These are phyloP conservation scores for Scolopax rusticola DNA, from an alignment of 2,797 vertebrate genomes.

Conservation along the genomic window DNA sequence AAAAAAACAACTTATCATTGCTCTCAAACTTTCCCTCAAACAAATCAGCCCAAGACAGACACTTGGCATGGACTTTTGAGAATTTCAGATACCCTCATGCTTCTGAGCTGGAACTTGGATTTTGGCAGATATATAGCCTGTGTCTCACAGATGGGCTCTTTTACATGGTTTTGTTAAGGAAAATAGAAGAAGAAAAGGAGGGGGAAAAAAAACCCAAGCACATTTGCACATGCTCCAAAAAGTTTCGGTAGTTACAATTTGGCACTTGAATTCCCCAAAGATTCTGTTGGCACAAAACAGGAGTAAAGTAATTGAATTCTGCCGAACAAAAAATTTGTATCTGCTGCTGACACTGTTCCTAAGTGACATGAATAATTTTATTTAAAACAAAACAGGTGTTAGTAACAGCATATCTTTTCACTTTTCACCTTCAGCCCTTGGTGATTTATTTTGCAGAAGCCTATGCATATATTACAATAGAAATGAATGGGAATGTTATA, in stretches of 20 bases:
- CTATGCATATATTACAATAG: not conserved
- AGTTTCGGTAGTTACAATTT: not conserved
- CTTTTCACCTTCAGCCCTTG: not conserved
- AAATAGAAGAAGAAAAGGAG: not conserved
- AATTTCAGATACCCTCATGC: not conserved
- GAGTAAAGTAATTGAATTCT: not conserved
- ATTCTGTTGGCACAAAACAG: not conserved
- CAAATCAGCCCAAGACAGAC: slow-evolving; percentile 6
- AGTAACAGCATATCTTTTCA: not conserved
- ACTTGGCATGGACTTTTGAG: not conserved
- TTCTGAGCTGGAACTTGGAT: not conserved
- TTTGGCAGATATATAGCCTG: not conserved
- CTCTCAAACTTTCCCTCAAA: slow-evolving; percentile 22
- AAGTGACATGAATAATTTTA: slow-evolving; percentile 3
- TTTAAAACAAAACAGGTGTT: not conserved
- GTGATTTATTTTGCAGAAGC: not conserved
- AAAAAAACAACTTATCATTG: not conserved
- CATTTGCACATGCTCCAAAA: not conserved
- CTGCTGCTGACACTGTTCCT: not conserved
- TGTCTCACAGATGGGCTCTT: slow-evolving; percentile 24
- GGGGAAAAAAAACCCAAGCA: not conserved
- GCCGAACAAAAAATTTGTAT: not conserved
- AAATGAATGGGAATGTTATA: not conserved
- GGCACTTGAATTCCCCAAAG: not conserved
- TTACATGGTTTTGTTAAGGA: not conserved